These are phyloP conservation scores for Chelon auratus DNA, from an alignment of 2,797 vertebrate species.

Conservation along the genomic window DNA sequence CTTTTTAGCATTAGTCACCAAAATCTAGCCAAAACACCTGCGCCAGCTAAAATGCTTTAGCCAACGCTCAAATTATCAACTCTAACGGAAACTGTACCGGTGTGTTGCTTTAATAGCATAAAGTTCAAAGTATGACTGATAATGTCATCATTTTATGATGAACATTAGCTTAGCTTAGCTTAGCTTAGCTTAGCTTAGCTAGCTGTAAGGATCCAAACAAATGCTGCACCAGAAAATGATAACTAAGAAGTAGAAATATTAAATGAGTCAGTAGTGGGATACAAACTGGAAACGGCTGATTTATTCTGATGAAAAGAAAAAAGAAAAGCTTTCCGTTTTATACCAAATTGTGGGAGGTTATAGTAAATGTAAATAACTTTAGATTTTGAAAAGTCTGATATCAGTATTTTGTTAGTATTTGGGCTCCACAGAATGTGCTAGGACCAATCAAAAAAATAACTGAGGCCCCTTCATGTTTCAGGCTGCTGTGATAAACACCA, in stretches of 20 bases:
- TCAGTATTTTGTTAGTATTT: constrained; percentile 32
- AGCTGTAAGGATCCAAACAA: background rate
- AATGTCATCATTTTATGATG: background rate
- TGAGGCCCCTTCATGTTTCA: constrained; percentile 27
- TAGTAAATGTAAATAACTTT: background rate
- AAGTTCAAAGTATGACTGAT: background rate
- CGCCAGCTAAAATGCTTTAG: background rate
- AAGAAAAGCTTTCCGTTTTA: background rate
- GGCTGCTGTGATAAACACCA: constrained; percentile 13
- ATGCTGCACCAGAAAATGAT: background rate
- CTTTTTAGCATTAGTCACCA: background rate
- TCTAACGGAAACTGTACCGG: background rate
- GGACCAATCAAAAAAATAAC: constrained; percentile 4
- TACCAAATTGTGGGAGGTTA: background rate
- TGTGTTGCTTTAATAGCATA: background rate
- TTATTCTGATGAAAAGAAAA: background rate
- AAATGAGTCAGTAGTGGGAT: background rate
- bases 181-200: background rate
- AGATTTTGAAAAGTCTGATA: constrained; percentile 6
- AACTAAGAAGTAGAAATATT: background rate
- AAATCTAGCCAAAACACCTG: background rate
- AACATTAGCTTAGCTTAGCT: background rate
- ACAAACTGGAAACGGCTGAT: background rate
- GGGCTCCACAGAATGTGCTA: constrained; percentile 15
- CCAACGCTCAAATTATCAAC: background rate